phyloP scores from a whole-genome alignment of 2,113 vertebrate genomes.

The Butorides virescens region DNA sequence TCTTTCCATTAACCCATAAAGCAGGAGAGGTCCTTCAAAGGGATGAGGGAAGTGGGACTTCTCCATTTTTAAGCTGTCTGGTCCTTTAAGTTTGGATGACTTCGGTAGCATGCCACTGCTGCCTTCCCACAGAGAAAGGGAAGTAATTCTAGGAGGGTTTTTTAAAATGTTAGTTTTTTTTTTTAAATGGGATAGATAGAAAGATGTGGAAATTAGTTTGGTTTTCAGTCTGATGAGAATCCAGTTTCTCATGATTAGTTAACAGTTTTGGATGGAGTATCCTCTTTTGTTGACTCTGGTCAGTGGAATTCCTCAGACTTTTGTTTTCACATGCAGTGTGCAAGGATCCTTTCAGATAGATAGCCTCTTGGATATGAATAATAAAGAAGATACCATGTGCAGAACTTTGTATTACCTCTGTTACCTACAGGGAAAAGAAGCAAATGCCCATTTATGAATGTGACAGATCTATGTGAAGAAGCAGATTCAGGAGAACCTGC shows the following conservation, averaged over 20 bases:
- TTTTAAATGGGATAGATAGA: not conserved
- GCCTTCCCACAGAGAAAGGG: not conserved
- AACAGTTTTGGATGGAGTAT: not conserved
- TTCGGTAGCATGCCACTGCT: not conserved
- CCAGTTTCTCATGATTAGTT: not conserved
- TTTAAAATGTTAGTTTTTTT: accelerated
- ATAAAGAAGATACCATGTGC: not conserved
- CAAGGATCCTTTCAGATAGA: not conserved
- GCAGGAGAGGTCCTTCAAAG: not conserved
- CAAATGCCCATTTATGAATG: not conserved
- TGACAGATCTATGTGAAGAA: not conserved
- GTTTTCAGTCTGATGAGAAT: not conserved
- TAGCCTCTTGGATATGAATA: not conserved
- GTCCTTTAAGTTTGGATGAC: not conserved
- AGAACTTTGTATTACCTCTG: not conserved
- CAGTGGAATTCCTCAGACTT: not conserved
- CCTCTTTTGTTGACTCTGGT: not conserved
- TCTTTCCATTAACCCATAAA: not conserved
- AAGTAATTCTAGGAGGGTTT: not conserved
- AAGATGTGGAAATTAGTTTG: not conserved
- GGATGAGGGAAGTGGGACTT: not conserved
- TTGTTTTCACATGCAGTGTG: not conserved
- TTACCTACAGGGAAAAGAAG: not conserved
- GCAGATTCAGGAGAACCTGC: not conserved
- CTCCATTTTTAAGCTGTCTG: not conserved